These are phyloP conservation scores for Nansenia antarctica DNA, from an alignment of 2,113 vertebrate genomes.

Conservation along the genomic window DNA sequence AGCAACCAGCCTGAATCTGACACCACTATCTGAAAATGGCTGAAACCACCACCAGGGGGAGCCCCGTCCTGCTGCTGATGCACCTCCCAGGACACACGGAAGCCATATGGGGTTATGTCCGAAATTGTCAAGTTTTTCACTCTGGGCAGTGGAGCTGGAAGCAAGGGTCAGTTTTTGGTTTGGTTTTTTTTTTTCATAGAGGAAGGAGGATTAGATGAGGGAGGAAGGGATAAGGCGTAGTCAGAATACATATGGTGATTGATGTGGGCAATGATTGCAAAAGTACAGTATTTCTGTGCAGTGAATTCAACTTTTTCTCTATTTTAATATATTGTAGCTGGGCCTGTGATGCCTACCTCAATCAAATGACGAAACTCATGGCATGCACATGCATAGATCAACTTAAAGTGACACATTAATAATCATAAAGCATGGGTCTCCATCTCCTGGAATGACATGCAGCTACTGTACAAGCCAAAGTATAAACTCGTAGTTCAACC, in stretches of 20 bases:
- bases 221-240: slow-evolving; percentile 59
- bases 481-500: background rate
- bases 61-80: slow-evolving; percentile 44
- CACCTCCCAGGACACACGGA: slow-evolving; percentile 73
- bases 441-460: background rate
- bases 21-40: slow-evolving; percentile 88
- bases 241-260: slow-evolving; percentile 41
- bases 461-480: background rate
- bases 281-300: slow-evolving; percentile 25
- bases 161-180: slow-evolving; percentile 31
- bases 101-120: slow-evolving; percentile 84
- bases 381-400: background rate
- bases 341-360: too few species aligned
- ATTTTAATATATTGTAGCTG: too few species aligned
- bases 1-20: slow-evolving; percentile 94
- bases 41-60: slow-evolving; percentile 75
- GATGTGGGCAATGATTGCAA: slow-evolving; percentile 69
- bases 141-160: slow-evolving; percentile 88
- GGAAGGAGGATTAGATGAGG: slow-evolving; percentile 3
- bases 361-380: background rate
- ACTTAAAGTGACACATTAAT: background rate
- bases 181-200: slow-evolving; percentile 23
- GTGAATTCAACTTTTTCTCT: background rate
- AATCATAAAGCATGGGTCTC: too few species aligned
- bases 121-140: slow-evolving; percentile 94